These are phyloP conservation scores for Holacanthella duospinosa DNA, from an alignment of 2,888 invertebrate species.

Conservation along the genomic window DNA sequence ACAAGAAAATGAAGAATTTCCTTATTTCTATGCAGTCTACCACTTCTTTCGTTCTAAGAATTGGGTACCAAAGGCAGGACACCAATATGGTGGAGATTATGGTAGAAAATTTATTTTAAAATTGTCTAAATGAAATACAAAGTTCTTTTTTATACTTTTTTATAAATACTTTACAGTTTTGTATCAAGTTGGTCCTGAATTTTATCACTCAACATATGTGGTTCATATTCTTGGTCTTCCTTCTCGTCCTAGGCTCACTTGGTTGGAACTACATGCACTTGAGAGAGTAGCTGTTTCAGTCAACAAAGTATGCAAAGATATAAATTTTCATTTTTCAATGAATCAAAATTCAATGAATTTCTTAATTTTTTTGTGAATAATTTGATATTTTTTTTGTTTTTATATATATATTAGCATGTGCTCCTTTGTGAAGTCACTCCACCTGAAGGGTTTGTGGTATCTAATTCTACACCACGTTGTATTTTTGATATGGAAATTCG, in stretches of 20 bases:
- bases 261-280: constrained; percentile 29
- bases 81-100: constrained; percentile 28
- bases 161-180: too few species aligned
- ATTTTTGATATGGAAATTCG: constrained; percentile 28
- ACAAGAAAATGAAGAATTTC: constrained; percentile 26
- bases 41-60: constrained; percentile 35
- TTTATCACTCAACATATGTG: constrained; percentile 29
- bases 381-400: neutral
- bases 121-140: neutral
- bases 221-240: constrained; percentile 28
- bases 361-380: neutral
- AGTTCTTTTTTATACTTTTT: neutral
- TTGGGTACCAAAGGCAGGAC: constrained; percentile 33
- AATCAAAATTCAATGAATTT: neutral
- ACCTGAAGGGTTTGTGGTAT: constrained; percentile 23
- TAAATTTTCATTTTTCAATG: neutral
- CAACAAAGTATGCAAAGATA: constrained; percentile 22
- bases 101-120: constrained; percentile 18
- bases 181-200: constrained; percentile 31
- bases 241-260: constrained; percentile 25
- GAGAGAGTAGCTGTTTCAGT: constrained; percentile 27
- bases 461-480: constrained; percentile 27
- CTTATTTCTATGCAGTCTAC: constrained; percentile 30
- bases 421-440: constrained; percentile 28
- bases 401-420: constrained; percentile 15